Percentiles rank a stretch among this genome's conserved stretches.
Conservation (phyloP, 2,888 invertebrate species). For the Microctonus hyperodae region DNA sequence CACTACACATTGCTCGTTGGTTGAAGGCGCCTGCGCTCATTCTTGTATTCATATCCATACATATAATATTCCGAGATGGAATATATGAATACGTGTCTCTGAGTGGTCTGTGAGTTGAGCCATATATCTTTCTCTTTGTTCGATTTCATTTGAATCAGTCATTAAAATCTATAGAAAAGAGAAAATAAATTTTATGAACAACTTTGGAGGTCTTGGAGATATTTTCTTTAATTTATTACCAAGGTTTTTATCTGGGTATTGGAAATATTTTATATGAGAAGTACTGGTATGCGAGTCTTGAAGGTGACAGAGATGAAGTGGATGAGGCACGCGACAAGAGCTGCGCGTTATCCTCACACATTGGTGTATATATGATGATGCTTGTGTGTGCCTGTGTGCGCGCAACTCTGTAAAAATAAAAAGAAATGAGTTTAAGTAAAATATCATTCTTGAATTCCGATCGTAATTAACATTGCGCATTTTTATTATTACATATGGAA, state of each 20-base stretch:
- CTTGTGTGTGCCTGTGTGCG: conserved; percentile 28
- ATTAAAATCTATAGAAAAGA: not conserved
- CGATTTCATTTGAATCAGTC: not conserved
- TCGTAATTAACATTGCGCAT: too few relatives aligned
- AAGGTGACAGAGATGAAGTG: conserved; percentile 26
- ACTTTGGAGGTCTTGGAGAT: conserved; percentile 14
- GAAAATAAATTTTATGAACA: conserved; percentile 7
- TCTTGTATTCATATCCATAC: not conserved
- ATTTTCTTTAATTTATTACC: conserved; percentile 15
- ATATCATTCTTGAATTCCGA: too few relatives aligned
- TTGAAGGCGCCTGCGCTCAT: too few relatives aligned
- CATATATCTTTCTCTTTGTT: not conserved
- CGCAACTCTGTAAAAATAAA: not conserved
- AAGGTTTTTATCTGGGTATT: conserved; percentile 5
- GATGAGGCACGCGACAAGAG: conserved; percentile 52
- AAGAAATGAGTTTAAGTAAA: too few relatives aligned
- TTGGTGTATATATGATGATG: conserved; percentile 41
- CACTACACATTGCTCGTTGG: too few relatives aligned
- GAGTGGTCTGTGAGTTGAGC: not conserved
- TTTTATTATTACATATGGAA: too few relatives aligned
- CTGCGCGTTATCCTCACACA: conserved; percentile 37
- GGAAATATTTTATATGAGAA: conserved; percentile 42
- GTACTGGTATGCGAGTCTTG: conserved; percentile 18
- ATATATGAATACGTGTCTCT: not conserved
- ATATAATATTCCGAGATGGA: not conserved